Evolutionary conservation across 2,797 vertebrate genomes (phyloP).

Genomic region (Artibeus jamaicensis): DNA sequence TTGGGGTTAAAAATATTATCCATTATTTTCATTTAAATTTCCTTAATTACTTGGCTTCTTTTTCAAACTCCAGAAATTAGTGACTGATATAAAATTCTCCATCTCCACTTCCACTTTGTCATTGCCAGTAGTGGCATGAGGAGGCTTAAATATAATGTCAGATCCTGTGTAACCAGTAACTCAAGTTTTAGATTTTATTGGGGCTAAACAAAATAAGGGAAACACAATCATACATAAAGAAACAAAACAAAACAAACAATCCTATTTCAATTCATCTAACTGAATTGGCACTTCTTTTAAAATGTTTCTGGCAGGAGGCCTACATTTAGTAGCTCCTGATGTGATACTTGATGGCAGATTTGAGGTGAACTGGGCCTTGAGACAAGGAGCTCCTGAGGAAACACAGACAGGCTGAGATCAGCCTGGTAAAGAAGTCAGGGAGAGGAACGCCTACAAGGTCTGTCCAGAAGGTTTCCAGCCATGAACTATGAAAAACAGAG

Average conservation of each 20-base stretch:
- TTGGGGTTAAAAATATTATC: neutral
- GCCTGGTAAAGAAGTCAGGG: neutral
- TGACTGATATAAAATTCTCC: neutral
- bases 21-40: neutral
- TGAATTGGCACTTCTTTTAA: neutral
- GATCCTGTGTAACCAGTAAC: neutral
- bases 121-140: neutral
- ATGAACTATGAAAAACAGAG: neutral
- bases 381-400: neutral
- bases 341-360: neutral
- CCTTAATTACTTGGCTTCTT: neutral
- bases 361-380: neutral
- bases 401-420: neutral
- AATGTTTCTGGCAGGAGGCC: neutral
- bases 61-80: neutral
- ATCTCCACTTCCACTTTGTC: neutral
- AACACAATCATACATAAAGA: neutral
- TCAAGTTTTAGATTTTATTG: neutral
- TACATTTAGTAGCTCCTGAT: neutral
- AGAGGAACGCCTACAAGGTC: neutral
- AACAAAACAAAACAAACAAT: neutral
- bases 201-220: neutral
- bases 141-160: neutral
- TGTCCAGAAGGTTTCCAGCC: neutral
- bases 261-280: constrained; percentile 15